Conservation (phyloP, 2,888 invertebrate genomes). For the Xestoiulus laeticollis region DNA sequence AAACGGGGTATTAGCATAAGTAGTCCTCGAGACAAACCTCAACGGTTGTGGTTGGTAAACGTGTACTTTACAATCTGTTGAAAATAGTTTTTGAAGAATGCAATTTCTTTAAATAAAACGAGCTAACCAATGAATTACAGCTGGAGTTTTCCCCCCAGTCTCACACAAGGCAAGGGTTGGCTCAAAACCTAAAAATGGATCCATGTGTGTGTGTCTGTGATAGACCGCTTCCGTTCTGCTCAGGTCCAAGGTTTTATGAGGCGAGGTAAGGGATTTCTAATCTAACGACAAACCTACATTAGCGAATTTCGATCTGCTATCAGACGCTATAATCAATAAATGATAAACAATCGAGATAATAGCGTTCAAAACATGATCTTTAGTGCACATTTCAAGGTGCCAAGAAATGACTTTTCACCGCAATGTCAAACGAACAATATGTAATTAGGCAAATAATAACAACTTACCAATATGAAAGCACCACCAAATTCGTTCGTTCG, state of each 20-base stretch:
- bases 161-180: not conserved
- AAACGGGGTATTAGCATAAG: not conserved
- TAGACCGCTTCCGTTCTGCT: not conserved
- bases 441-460: not conserved
- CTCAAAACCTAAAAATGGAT: slow-evolving; percentile 1
- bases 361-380: not conserved
- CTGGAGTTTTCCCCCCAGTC: not conserved
- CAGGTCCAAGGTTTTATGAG: not conserved
- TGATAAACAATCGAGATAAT: not conserved
- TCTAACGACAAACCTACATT: not conserved
- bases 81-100: slow-evolving; percentile 18
- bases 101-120: slow-evolving; percentile 23
- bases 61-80: not conserved
- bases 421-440: not conserved
- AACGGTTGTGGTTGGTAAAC: not conserved
- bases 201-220: not conserved
- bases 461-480: not conserved
- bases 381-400: not conserved
- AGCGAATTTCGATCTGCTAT: not conserved
- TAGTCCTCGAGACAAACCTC: not conserved
- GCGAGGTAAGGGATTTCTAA: not conserved
- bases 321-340: not conserved
- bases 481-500: not conserved
- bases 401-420: not conserved
- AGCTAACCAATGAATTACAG: slow-evolving; percentile 4